Evolutionary conservation across 1,140 invertebrate genomes (phyloP).

Genomic region (Oppia nitens): DNA sequence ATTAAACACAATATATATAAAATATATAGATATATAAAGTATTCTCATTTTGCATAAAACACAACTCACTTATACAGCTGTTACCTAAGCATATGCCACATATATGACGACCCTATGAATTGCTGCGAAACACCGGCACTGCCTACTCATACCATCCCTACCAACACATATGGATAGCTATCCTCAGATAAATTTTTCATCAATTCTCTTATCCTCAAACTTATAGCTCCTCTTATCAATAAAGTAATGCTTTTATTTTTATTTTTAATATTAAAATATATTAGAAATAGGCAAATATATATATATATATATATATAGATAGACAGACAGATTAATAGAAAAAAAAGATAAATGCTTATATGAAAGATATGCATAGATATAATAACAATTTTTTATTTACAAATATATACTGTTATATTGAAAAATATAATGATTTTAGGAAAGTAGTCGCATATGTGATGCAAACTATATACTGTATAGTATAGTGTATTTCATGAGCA

Average conservation of each 20-base stretch:
- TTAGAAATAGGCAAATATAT: no score
- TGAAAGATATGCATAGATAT: no score
- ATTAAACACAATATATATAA: not conserved
- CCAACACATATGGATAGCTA: not conserved
- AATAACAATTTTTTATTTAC: not conserved
- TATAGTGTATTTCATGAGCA: no score
- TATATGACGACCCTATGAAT: not conserved
- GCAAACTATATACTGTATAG: not conserved
- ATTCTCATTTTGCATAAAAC: not conserved
- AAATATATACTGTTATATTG: not conserved
- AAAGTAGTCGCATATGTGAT: not conserved
- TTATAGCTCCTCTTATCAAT: not conserved
- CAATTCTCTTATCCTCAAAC: not conserved
- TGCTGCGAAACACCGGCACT: not conserved
- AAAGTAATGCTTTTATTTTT: not conserved
- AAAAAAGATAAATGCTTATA: no score
- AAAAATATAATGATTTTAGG: not conserved
- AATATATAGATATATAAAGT: no score
- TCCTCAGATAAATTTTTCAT: not conserved
- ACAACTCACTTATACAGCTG: not conserved
- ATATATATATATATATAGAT: no score
- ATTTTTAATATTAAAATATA: not conserved
- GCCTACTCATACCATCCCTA: not conserved
- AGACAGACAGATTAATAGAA: no score
- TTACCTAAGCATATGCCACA: not conserved